Evolutionary conservation across 2,888 invertebrate genomes (phyloP).

Genomic region (Trachelus tabidus): DNA sequence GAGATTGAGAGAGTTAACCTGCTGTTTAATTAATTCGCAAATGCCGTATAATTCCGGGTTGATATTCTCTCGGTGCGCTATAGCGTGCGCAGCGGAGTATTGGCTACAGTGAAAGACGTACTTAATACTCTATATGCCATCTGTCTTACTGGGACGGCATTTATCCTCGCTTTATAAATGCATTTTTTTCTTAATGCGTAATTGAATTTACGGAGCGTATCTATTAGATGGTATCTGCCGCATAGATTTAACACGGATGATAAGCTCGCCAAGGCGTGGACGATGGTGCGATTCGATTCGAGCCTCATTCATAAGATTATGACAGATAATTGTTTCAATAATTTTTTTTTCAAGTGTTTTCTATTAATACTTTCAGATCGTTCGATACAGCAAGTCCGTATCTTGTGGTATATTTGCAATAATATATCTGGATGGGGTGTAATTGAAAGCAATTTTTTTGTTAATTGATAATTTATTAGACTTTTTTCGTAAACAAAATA

Average conservation of each 20-base stretch:
- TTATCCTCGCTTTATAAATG: constrained; percentile 33
- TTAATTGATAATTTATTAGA: background rate
- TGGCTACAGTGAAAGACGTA: background rate
- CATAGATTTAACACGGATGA: constrained; percentile 49
- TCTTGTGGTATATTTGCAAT: background rate
- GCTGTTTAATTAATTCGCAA: background rate
- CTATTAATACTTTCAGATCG: background rate
- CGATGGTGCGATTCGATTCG: constrained; percentile 45
- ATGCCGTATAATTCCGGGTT: background rate
- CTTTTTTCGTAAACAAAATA: background rate
- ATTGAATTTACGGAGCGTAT: constrained; percentile 58
- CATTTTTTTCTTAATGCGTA: constrained; percentile 54
- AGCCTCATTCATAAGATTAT: constrained; percentile 52
- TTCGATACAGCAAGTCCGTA: background rate
- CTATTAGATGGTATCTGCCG: constrained; percentile 54
- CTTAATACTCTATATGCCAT: background rate
- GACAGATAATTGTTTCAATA: background rate
- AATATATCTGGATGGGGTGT: background rate
- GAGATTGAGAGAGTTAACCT: background rate
- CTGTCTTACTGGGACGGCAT: constrained; percentile 30
- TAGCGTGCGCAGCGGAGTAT: background rate
- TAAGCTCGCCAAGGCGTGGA: constrained; percentile 54
- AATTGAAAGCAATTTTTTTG: background rate
- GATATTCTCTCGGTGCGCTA: background rate
- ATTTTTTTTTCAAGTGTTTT: background rate